These are phyloP conservation scores for Paramuricea clavata DNA, from an alignment of 92 coral and sea anemone species.

Conservation along the genomic window DNA sequence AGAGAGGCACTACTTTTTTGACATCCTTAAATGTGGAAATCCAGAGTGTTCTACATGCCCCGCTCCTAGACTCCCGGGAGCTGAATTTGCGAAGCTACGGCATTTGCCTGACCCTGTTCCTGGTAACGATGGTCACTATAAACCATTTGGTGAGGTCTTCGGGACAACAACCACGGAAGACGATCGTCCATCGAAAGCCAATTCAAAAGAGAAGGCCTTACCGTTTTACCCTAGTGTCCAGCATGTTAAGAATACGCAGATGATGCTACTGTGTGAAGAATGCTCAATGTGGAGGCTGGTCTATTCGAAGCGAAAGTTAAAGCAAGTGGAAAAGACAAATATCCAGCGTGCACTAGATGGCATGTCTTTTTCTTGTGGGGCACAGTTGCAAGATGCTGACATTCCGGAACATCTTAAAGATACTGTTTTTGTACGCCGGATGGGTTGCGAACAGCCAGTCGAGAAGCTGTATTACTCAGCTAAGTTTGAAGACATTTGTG, in stretches of 20 bases:
- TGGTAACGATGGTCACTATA: conserved; percentile 27
- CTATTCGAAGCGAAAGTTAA: conserved; percentile 20
- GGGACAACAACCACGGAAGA: conserved; percentile 9
- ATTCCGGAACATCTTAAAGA: neutral
- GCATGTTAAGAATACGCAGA: neutral
- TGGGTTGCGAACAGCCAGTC: neutral
- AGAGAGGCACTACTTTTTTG: conserved; percentile 17
- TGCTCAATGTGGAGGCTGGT: conserved; percentile 34
- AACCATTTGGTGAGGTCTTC: conserved; percentile 7
- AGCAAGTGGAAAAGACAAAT: neutral
- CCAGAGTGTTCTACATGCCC: neutral
- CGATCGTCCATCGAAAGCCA: neutral
- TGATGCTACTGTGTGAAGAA: conserved; percentile 21
- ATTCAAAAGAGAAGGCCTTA: neutral
- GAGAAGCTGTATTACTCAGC: conserved; percentile 2
- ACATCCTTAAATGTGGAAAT: conserved; percentile 22
- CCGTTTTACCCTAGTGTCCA: neutral
- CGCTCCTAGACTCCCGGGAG: conserved; percentile 10
- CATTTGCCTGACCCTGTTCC: conserved; percentile 12
- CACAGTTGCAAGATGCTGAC: neutral
- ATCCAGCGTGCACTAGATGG: neutral
- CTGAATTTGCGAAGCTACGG: neutral
- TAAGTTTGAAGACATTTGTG: conserved; percentile 7
- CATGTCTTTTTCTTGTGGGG: conserved; percentile 29
- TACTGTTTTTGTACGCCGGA: neutral